Conservation (phyloP, 2,797 vertebrate genomes). For the Esox masquinongy region DNA sequence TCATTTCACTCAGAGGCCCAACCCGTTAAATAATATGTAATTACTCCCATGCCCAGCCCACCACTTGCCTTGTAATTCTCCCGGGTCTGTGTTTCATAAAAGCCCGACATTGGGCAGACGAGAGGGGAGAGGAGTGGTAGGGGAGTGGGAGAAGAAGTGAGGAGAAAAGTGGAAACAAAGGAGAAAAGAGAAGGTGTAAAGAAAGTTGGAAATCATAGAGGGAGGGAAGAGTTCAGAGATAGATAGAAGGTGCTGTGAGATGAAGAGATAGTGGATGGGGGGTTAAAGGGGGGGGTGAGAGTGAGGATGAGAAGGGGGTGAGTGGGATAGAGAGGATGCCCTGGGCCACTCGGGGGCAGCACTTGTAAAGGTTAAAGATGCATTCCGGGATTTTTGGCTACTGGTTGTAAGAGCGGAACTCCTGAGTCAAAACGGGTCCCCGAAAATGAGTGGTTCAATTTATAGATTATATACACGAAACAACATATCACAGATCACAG, state of each 20-base stretch:
- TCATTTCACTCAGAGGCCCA: slow-evolving; percentile 55
- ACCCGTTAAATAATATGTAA: slow-evolving; percentile 66
- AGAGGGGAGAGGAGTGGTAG: not conserved
- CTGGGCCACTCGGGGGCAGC: slow-evolving; percentile 80
- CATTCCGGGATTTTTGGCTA: not conserved
- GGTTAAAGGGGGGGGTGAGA: not conserved
- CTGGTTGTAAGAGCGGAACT: not conserved
- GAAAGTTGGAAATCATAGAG: not conserved
- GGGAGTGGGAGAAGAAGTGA: not conserved
- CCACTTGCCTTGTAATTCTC: slow-evolving; percentile 67
- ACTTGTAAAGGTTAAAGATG: slow-evolving; percentile 64
- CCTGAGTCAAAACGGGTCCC: not conserved
- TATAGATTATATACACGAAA: too few species aligned
- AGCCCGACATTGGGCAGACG: slow-evolving; percentile 50
- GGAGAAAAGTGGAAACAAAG: not conserved
- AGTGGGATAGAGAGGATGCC: slow-evolving; percentile 35
- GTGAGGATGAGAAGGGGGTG: slow-evolving; percentile 14
- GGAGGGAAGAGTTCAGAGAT: not conserved
- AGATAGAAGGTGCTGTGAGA: not conserved
- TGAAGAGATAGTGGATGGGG: slow-evolving; percentile 9
- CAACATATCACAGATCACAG: too few species aligned
- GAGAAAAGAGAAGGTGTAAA: not conserved
- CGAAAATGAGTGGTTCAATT: not conserved
- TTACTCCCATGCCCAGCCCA: slow-evolving; percentile 64
- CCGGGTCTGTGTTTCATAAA: slow-evolving; percentile 55